Evolutionary conservation across 2,113 vertebrate species (phyloP).

Genomic region (Eretmochelys imbricata): DNA sequence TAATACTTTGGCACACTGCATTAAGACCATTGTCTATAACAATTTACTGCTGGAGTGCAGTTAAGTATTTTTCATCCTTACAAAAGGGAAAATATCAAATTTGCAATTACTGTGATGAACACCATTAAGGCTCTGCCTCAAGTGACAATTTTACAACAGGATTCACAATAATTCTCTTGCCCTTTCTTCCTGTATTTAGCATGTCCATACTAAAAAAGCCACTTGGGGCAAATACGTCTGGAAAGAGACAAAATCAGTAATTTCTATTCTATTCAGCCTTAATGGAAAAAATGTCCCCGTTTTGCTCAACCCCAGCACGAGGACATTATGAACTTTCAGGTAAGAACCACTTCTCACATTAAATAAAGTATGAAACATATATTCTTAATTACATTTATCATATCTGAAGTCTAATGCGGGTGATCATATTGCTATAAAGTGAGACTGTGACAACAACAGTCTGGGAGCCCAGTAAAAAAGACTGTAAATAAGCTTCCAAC

Average conservation of each 20-base stretch:
- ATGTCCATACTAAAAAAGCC: not conserved
- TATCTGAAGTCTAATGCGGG: not conserved
- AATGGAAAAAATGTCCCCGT: not conserved
- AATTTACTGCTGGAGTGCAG: not conserved
- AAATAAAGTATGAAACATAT: not conserved
- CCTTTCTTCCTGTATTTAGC: not conserved
- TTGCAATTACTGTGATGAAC: not conserved
- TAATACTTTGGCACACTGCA: not conserved
- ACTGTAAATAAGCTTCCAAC: not conserved
- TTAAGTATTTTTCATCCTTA: not conserved
- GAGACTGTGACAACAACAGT: not conserved
- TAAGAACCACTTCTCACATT: not conserved
- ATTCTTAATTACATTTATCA: not conserved
- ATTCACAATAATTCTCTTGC: not conserved
- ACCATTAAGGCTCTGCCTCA: constrained; percentile 4
- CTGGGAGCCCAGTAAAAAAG: not conserved
- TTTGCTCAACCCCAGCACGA: not conserved
- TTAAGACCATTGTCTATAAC: not conserved
- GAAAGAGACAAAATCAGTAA: not conserved
- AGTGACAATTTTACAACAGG: not conserved
- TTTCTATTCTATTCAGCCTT: not conserved
- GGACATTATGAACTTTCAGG: not conserved
- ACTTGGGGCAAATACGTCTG: not conserved
- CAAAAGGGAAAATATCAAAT: constrained; percentile 1
- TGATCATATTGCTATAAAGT: not conserved